Evolutionary conservation across 92 coral and sea anemone species (phyloP), one percentile per base, ranked within the genome.

Genomic region (Porites evermanni): DNA sequence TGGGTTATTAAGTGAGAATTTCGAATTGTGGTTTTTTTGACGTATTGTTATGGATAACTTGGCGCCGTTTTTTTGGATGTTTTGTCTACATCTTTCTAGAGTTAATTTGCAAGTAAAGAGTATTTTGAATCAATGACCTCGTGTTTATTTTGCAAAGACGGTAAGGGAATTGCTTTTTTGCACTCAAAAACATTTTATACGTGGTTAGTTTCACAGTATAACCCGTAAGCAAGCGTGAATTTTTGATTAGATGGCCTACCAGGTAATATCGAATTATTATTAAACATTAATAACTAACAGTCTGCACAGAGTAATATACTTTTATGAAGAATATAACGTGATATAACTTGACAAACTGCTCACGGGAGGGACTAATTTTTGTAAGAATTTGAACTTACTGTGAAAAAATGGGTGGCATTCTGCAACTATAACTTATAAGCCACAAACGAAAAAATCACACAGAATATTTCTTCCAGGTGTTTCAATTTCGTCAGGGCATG

Each of bases 201-300:
- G 47, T 38, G 47, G 47, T 54, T 5, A 54, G 0, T 54, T 54
- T 54, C 14, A 8, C 16, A 56, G 61, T 14, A 56, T 38, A 56
- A 8, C 13, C 61, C 16, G 61, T 56, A 56, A 56, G 4, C 61
- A 14, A 2, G 13, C 16, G 61, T 56, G 61, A 11, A 56, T 44
- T 18, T 29, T 77, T 77, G 80, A 59, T 77, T 19, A 3, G 53
- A 53, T 44, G 78, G 47, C 44, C 18, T 59, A 68, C 50, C 9
- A 29, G 18, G 20, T n/a, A 77, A 60, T 12, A 61, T 26, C 53
- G 80, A 77, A 77, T 58, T 59, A 14, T 77, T 29, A 77, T 77
- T 18, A 77, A 78, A 78, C 70, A 32, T 19, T 47, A 78, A 78
- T 78, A 63, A 60, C 47, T 38, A 38, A 4, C 38, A 47, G 21